These are phyloP conservation scores for Catocala nupta DNA, from an alignment of 2,888 invertebrate genomes.

Conservation along the genomic window DNA sequence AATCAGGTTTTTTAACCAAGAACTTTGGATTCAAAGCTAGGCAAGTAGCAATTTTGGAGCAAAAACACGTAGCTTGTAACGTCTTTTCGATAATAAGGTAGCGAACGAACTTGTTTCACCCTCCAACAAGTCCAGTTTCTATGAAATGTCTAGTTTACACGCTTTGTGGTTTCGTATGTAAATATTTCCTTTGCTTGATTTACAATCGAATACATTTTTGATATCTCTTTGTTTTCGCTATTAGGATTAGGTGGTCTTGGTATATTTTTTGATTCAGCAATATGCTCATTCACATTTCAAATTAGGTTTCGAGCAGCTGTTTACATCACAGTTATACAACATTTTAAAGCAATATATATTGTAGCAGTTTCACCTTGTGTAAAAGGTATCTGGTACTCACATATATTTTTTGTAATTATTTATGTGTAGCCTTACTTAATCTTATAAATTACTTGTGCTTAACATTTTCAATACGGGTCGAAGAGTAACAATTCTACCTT, in stretches of 20 bases:
- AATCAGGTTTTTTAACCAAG: conserved; percentile 47
- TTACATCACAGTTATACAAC: conserved; percentile 20
- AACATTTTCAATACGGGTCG: conserved; percentile 57
- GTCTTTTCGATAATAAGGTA: conserved; percentile 72
- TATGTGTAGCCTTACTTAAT: conserved; percentile 11
- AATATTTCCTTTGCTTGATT: neutral
- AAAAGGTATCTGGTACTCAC: neutral
- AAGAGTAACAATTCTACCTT: conserved; percentile 60
- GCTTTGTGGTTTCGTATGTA: conserved; percentile 10
- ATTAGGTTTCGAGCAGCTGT: conserved; percentile 7
- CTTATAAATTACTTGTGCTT: conserved; percentile 38
- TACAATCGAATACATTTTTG: neutral
- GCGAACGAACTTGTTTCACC: conserved; percentile 59
- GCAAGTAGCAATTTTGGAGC: conserved; percentile 59
- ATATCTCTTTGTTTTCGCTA: neutral
- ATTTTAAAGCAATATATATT: conserved; percentile 19
- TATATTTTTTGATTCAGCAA: conserved; percentile 5
- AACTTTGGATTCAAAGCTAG: conserved; percentile 52
- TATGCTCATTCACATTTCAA: conserved; percentile 14
- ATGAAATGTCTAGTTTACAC: conserved; percentile 44
- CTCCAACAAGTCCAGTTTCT: conserved; percentile 56
- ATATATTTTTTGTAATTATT: conserved; percentile 17
- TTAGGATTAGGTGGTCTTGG: neutral
- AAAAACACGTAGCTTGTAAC: conserved; percentile 67
- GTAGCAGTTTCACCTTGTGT: conserved; percentile 17